These are phyloP conservation scores for Eurystomus gularis DNA, from an alignment of 2,113 vertebrate genomes.

Conservation along the genomic window DNA sequence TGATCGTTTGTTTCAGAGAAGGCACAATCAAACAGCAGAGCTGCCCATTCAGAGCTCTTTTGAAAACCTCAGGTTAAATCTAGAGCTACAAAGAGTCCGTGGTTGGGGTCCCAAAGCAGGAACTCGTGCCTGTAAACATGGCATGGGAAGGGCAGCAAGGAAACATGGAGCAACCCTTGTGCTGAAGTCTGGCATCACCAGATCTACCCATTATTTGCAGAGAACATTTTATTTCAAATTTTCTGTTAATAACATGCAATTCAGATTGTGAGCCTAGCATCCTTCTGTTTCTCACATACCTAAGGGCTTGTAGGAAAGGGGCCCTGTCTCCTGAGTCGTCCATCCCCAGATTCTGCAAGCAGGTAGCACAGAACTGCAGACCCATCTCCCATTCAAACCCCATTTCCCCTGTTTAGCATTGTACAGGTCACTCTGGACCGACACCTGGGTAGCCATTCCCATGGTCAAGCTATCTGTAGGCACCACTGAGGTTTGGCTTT, in stretches of 20 bases:
- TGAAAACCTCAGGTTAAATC: not conserved
- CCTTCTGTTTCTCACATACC: fast-evolving
- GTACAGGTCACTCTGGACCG: not conserved
- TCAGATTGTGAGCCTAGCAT: not conserved
- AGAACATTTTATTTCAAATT: not conserved
- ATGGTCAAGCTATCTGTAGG: fast-evolving
- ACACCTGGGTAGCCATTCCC: not conserved
- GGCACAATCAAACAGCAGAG: not conserved
- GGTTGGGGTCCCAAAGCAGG: not conserved
- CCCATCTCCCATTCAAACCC: not conserved
- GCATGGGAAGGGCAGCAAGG: not conserved
- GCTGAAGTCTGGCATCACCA: not conserved
- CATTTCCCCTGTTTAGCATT: not conserved
- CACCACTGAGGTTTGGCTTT: not conserved
- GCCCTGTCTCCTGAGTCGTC: not conserved
- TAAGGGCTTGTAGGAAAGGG: not conserved
- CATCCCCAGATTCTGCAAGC: not conserved
- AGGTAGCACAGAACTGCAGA: not conserved
- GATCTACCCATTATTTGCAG: not conserved
- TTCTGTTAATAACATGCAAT: not conserved
- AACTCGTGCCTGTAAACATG: fast-evolving
- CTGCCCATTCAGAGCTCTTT: not conserved
- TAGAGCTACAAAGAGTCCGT: fast-evolving
- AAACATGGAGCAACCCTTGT: fast-evolving
- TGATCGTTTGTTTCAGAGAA: not conserved